Evolutionary conservation across 2,113 vertebrate genomes (phyloP).

Genomic region (Podocnemis expansa): DNA sequence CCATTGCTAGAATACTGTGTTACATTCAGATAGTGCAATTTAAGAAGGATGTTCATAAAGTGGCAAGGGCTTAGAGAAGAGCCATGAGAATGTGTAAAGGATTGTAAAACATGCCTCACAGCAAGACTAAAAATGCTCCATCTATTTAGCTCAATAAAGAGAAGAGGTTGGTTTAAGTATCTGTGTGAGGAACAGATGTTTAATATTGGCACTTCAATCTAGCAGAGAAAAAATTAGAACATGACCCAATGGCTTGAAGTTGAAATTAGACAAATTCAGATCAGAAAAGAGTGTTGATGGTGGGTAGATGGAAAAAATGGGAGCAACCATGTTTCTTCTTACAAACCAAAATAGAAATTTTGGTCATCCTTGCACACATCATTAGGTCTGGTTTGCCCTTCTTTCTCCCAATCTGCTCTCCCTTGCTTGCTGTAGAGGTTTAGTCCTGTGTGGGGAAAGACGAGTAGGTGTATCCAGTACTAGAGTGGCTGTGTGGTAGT

Average conservation of each 20-base stretch:
- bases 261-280: background rate
- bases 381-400: background rate
- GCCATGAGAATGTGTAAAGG: background rate
- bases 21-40: background rate
- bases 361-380: background rate
- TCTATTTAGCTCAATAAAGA: background rate
- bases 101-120: background rate
- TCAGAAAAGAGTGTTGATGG: background rate
- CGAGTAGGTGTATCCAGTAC: background rate
- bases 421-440: background rate
- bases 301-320: fast-evolving
- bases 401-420: background rate
- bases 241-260: background rate
- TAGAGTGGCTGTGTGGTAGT: background rate
- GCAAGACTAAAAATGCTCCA: background rate
- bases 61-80: background rate
- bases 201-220: background rate
- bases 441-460: background rate
- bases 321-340: background rate
- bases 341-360: background rate
- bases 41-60: background rate
- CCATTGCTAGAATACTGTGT: background rate
- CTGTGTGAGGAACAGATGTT: background rate
- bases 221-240: background rate
- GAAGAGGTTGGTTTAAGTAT: background rate